Conservation (phyloP, 2,888 invertebrate species). For the Cecidostiba fungosa region DNA sequence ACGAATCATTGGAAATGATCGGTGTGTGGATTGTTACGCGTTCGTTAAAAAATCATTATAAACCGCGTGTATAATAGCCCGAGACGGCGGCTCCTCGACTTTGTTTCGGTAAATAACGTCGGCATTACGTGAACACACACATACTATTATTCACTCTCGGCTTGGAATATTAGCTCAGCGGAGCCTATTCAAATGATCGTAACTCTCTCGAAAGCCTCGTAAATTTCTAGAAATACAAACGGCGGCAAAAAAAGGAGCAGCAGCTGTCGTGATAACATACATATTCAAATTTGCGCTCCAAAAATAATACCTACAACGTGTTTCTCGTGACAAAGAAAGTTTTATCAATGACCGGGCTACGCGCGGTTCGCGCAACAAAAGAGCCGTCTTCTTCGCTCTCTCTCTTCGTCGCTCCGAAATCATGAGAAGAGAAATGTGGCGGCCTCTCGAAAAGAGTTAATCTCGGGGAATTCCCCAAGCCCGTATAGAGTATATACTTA, state of each 20-base stretch:
- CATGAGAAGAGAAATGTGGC: slow-evolving; percentile 48
- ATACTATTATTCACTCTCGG: neutral
- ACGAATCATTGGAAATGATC: neutral
- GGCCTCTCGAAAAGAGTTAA: slow-evolving; percentile 17
- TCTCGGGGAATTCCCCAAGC: slow-evolving; percentile 60
- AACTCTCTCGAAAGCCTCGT: neutral
- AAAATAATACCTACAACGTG: neutral
- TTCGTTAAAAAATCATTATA: neutral
- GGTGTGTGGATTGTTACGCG: neutral
- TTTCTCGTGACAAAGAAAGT: neutral
- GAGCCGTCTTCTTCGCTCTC: neutral
- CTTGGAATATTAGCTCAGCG: neutral
- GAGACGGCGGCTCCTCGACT: no score
- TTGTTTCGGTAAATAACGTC: neutral
- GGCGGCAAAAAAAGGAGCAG: neutral
- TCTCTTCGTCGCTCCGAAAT: neutral
- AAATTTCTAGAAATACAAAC: neutral
- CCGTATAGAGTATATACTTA: neutral
- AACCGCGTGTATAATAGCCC: neutral
- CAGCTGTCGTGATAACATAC: neutral
- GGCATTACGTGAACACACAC: neutral
- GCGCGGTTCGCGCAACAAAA: neutral
- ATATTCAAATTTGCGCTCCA: neutral
- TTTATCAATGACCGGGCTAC: neutral
- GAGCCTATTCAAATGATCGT: neutral